These are phyloP conservation scores for Euzophera pinguis DNA, from an alignment of 2,888 invertebrate species.

Conservation along the genomic window DNA sequence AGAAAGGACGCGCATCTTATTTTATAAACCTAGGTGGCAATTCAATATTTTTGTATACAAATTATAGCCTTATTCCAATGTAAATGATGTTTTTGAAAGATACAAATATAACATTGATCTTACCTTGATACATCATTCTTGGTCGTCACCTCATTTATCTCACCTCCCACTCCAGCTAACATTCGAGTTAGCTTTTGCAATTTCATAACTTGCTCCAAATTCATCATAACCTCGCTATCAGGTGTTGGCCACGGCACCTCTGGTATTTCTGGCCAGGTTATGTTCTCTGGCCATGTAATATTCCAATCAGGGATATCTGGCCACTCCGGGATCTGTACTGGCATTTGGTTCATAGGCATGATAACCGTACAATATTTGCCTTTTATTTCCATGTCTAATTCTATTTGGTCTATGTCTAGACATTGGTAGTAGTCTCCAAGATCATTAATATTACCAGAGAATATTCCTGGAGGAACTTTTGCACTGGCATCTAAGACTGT, in stretches of 20 bases:
- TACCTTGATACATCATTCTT: slow-evolving; percentile 5
- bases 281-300: not conserved
- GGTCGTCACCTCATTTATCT: slow-evolving; percentile 17
- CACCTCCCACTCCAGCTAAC: slow-evolving; percentile 31
- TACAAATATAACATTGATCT: not conserved
- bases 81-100: too few relatives aligned
- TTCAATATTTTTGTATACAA: too few relatives aligned
- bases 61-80: too few relatives aligned
- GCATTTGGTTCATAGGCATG: slow-evolving; percentile 33
- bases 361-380: slow-evolving; percentile 65
- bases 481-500: slow-evolving; percentile 66
- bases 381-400: slow-evolving; percentile 38
- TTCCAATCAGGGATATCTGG: slow-evolving; percentile 20
- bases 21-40: too few relatives aligned
- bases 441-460: slow-evolving; percentile 53
- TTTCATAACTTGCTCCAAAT: slow-evolving; percentile 17
- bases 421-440: slow-evolving; percentile 60
- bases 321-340: slow-evolving; percentile 24
- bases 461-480: slow-evolving; percentile 57
- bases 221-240: slow-evolving; percentile 15
- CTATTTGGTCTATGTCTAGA: slow-evolving; percentile 33
- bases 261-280: slow-evolving; percentile 21
- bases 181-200: slow-evolving; percentile 29
- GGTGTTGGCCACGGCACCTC: slow-evolving; percentile 16
- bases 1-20: too few relatives aligned